These are phyloP conservation scores for Heterodera schachtii DNA, from an alignment of 1,140 invertebrate genomes.

Conservation along the genomic window DNA sequence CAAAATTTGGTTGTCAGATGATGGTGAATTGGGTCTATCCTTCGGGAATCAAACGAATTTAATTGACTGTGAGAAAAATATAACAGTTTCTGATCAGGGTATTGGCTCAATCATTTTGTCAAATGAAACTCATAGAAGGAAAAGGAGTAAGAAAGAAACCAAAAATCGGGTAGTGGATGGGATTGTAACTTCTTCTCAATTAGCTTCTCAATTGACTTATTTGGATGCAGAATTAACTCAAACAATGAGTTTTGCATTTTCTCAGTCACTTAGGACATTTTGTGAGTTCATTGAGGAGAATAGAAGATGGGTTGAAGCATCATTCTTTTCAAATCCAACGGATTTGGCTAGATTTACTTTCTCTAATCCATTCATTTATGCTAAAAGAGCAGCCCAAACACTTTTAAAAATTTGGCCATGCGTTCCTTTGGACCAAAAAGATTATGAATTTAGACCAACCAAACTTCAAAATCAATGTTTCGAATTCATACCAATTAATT, in stretches of 20 bases:
- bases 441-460: constrained; percentile 7
- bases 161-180: neutral
- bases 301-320: neutral
- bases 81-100: constrained; percentile 1
- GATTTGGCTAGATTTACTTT: neutral
- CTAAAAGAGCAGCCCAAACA: neutral
- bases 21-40: neutral
- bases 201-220: constrained; percentile 11
- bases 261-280: neutral
- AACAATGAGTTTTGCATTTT: neutral
- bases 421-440: neutral
- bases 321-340: neutral
- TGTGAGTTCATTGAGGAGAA: constrained; percentile 5
- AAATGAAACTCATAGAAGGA: no score
- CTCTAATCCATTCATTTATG: neutral
- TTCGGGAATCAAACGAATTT: neutral
- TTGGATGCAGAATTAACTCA: neutral
- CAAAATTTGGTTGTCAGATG: constrained; percentile 6
- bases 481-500: constrained; percentile 4
- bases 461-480: neutral
- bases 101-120: neutral
- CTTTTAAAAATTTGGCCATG: constrained; percentile 8
- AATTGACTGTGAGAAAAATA: neutral
- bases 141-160: no score
- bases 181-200: neutral